Base-by-base conservation (phyloP, 2,888 invertebrate genomes). In the Pyrrhosoma nymphula region DNA sequence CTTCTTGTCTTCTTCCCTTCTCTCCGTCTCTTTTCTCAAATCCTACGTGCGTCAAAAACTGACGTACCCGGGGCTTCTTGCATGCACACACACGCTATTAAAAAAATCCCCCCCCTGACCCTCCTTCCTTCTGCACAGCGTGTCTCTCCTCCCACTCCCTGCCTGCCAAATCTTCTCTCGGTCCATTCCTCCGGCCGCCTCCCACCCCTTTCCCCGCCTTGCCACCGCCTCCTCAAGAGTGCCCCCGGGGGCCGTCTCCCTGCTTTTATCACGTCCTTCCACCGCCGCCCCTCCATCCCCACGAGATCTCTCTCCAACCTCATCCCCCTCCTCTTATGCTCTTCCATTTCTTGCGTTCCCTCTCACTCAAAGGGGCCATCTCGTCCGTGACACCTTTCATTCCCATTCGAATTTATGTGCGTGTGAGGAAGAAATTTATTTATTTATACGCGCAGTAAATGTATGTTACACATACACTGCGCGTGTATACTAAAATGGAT, bases 371-470 rank as follows among this genome's bases (percentile, higher is more conserved):
- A 39, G 60, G 56, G 60, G 90, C 88, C 47, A 47, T 56, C 89
- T 89, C 89, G 26, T 56, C n/a, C 89, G n/a, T 89, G 56, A 56
- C 89, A 56, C 89, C 26, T 89, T 56, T 89, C 89, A n/a, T 26
- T 55, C 56, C 56, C 0, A 56, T 56, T 89, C 55, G 56, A 23
- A 56, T 47, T 89, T 89, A 35, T 56, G 88, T 88, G 88, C 69
- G 69, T 69, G 26, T 4, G 69, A 69, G 1, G 69, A 69, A 69
- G 26, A 2, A 26, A 20, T 69, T 12, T 60, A 20, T 60, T 8
- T 69, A n/a, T n/a, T 26, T 4, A 69, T 69, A 26, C 23, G 23
- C 1, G 3, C 26, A 26, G 23, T 69, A 69, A 14, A 2, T 18
- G 60, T 60, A 60, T 60, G 16, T 56, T 56, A 56, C 56, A 8